Evolutionary conservation across 2,888 invertebrate genomes (phyloP).

Genomic region (Cancer borealis): DNA sequence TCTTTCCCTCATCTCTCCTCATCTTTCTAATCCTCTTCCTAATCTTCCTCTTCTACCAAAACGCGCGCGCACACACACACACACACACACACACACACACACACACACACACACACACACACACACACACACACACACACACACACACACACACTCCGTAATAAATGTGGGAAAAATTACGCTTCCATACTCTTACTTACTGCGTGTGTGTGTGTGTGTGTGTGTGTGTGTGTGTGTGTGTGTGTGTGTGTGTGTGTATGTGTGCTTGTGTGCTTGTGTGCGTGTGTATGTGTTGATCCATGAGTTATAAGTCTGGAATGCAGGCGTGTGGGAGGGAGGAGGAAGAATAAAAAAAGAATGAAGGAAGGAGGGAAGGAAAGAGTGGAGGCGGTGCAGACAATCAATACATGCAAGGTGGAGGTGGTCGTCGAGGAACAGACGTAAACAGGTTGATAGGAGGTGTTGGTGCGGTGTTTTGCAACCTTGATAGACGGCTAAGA

Average conservation of each 20-base stretch:
- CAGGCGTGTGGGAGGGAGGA: background rate
- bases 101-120: slow-evolving; percentile 29
- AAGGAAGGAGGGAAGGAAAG: background rate
- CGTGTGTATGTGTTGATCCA: background rate
- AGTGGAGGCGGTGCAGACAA: background rate
- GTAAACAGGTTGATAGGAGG: background rate
- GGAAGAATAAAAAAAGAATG: background rate
- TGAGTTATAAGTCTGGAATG: background rate
- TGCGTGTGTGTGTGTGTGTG: slow-evolving; percentile 42
- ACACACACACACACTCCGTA: background rate
- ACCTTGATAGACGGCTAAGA: background rate
- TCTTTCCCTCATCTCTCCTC: background rate
- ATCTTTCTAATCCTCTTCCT: too few species aligned
- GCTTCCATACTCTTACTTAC: background rate
- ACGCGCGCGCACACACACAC: background rate
- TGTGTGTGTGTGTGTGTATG: slow-evolving; percentile 2
- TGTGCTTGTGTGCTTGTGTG: background rate
- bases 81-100: background rate
- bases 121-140: slow-evolving; percentile 29
- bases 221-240: slow-evolving; percentile 20
- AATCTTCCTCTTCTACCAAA: background rate
- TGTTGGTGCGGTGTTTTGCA: background rate
- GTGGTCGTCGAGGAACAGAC: background rate
- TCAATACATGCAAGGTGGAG: background rate
- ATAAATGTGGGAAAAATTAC: background rate